Evolutionary conservation across 2,888 invertebrate species (phyloP).

Genomic region (Hyposoter dolosus): DNA sequence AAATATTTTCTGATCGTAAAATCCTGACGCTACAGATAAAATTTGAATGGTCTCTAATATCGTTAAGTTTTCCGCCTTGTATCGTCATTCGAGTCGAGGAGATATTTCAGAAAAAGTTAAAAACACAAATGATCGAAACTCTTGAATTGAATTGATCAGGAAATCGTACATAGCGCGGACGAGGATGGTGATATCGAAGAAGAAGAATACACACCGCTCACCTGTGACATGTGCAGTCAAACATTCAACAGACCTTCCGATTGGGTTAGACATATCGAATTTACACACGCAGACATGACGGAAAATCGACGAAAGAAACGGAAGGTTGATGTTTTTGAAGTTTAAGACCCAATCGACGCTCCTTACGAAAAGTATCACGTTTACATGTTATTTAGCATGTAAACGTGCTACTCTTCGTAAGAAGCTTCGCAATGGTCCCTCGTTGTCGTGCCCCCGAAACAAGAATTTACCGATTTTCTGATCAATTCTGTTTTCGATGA

Average conservation of each 20-base stretch:
- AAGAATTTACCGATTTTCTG: neutral
- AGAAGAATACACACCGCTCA: constrained; percentile 90
- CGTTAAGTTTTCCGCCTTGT: neutral
- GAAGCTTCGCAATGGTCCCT: too few species aligned
- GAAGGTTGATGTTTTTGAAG: constrained; percentile 76
- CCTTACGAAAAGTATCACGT: too few species aligned
- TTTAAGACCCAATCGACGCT: neutral
- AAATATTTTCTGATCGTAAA: too few species aligned
- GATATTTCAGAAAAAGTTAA: neutral
- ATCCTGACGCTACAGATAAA: too few species aligned
- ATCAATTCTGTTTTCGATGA: constrained; percentile 1
- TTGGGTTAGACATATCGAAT: constrained; percentile 94
- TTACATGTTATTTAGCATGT: too few species aligned
- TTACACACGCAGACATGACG: constrained; percentile 89
- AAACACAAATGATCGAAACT: neutral
- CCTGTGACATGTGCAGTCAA: constrained; percentile 94
- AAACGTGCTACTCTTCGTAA: too few species aligned
- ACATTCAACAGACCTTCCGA: constrained; percentile 93
- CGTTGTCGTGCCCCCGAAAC: neutral
- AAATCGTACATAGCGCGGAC: constrained; percentile 84
- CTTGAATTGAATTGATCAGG: constrained; percentile 72
- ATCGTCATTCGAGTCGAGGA: neutral
- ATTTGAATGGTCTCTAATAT: neutral
- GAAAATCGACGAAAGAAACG: constrained; percentile 83
- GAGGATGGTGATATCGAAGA: constrained; percentile 86